Conservation (phyloP, 1,140 invertebrate genomes). For the Drosophila pachea region DNA sequence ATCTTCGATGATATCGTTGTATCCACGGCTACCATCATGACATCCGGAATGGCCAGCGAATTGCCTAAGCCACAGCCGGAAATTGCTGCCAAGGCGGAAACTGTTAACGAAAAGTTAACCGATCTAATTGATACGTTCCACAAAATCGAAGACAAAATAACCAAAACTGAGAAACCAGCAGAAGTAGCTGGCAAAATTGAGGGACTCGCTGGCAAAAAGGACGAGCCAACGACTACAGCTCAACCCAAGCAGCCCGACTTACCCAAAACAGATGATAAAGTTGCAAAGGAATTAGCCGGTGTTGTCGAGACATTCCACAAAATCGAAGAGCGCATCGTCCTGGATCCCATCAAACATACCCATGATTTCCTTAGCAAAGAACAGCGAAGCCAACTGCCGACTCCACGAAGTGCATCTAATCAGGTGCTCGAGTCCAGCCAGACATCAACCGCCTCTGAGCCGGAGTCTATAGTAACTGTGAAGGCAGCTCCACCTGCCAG, state of each 20-base stretch:
- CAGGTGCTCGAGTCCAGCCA: constrained; percentile 43
- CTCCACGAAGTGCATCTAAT: constrained; percentile 26
- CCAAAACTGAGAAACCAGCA: constrained; percentile 46
- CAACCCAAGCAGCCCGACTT: background rate
- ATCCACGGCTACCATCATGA: constrained; percentile 60
- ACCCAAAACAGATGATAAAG: constrained; percentile 41
- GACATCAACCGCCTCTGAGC: constrained; percentile 53
- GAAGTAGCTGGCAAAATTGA: constrained; percentile 39
- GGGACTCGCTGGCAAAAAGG: constrained; percentile 28
- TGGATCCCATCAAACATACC: constrained; percentile 56
- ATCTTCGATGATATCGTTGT: constrained; percentile 54
- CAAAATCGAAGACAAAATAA: constrained; percentile 58
- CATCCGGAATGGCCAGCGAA: constrained; percentile 49
- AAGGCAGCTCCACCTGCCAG: constrained; percentile 56
- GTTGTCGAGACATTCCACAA: constrained; percentile 61
- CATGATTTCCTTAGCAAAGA: constrained; percentile 71
- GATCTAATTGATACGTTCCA: constrained; percentile 65
- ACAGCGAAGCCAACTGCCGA: constrained; percentile 62
- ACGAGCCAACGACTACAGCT: constrained; percentile 2
- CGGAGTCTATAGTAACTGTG: constrained; percentile 47
- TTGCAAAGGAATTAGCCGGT: constrained; percentile 55
- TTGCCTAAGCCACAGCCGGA: constrained; percentile 42
- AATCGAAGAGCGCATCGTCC: constrained; percentile 56
- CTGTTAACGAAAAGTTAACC: constrained; percentile 50
- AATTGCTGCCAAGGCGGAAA: constrained; percentile 53